A percentile compares a stretch with the other conserved stretches of the same genome.
These are phyloP conservation scores for Sitobion miscanthi DNA, from an alignment of 1,140 invertebrate species.

Conservation along the genomic window DNA sequence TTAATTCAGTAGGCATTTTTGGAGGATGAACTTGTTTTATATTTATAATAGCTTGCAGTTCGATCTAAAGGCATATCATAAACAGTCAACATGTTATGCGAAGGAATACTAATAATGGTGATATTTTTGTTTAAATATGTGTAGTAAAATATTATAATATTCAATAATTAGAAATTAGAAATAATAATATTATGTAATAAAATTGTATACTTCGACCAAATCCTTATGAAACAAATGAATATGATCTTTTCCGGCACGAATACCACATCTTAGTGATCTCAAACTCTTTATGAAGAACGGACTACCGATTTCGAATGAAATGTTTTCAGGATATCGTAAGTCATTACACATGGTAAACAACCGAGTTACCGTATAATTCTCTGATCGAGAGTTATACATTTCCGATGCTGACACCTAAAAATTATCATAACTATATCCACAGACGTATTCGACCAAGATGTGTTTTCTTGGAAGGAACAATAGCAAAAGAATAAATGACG, in stretches of 20 bases:
- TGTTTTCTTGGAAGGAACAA: neutral
- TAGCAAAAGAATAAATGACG: neutral
- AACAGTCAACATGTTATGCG: neutral
- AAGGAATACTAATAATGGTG: neutral
- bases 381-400: neutral
- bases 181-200: neutral
- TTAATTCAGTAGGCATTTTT: neutral
- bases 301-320: neutral
- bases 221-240: constrained; percentile 24
- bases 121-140: neutral
- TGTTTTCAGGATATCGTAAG: neutral
- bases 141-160: neutral
- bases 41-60: neutral
- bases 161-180: neutral
- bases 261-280: constrained; percentile 20
- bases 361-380: neutral
- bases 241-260: neutral
- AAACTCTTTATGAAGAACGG: neutral
- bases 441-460: neutral
- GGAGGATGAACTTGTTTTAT: neutral
- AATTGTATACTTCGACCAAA: neutral
- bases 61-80: neutral
- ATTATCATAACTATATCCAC: neutral
- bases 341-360: neutral
- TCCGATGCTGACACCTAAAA: constrained; percentile 13